Base-by-base conservation (phyloP, 2,113 vertebrate genomes). In the Condylura cristata region DNA sequence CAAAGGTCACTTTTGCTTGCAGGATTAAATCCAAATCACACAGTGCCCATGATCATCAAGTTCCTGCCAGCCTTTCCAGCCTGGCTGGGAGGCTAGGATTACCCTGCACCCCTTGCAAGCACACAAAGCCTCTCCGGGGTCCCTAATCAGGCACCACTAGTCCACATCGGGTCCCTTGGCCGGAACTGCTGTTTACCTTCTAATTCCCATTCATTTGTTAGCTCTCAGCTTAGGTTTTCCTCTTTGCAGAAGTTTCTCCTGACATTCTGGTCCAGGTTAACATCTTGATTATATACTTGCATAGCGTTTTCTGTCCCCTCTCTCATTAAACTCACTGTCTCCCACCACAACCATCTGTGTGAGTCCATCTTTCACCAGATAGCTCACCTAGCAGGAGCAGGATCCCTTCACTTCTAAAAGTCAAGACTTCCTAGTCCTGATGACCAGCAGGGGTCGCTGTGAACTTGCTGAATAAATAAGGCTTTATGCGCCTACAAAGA, bases 371-470 rank as follows among this genome's bases (percentile, higher is more conserved):
- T 63, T 83, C 63, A 71, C 60, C 39, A 26, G 41, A 2, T 9
- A 82, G 48, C 61, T 91, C 83, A 48, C 41, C 28, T 46, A 89
- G 20, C 80, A 13, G 72, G 32, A 94, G 56, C 6, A 41, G 30
- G 44, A 79, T 1, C 12, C 1, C 41, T 30, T 41, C 44, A 46
- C 90, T 93, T 86, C 48, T 81, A 81, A 91, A 91, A 82, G 88
- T 41, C 61, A 89, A 66, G 34, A 32, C 48, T 24, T 61, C 51
- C 65, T 4, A 79, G 68, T 92, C 28, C 81, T 53, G 34, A n/a
- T 5, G 91, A 68, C 91, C 96, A 97, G 92, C 81, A 97, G 97
- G 84, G 95, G 95, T 72, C 87, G 12, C 95, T 97, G 90, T 89
- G 58, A 80, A 68, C 39, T 46, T 90, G 84, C 71, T 51, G 48